A percentile compares a stretch with the other conserved stretches of the same genome.
phyloP scores from a whole-genome alignment of 35 echinoderm and acorn worm species.

The Anneissia japonica region DNA sequence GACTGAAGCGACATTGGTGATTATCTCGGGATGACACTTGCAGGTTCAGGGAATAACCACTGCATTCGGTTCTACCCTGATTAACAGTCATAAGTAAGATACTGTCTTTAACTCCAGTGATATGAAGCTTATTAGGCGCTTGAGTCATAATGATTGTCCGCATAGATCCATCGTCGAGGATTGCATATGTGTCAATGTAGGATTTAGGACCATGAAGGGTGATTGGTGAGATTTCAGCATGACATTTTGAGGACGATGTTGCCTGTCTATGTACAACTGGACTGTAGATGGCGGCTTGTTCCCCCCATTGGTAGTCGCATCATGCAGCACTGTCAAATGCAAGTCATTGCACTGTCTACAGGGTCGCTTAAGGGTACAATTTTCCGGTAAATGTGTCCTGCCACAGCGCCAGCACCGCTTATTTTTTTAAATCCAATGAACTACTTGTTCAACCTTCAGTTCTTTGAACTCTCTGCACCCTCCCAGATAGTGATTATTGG shows the following conservation, averaged over 20 bases:
- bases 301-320: not conserved
- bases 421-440: conserved; percentile 24
- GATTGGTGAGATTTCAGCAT: not conserved
- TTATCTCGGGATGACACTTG: not conserved
- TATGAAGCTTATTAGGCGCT: conserved; percentile 6
- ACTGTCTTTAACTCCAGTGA: not conserved
- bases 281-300: not conserved
- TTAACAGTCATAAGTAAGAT: conserved; percentile 9
- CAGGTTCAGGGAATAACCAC: not conserved
- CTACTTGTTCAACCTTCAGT: not conserved
- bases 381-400: not conserved
- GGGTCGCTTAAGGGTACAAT: conserved; percentile 6
- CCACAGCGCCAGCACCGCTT: too few species aligned
- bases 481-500: conserved; percentile 12
- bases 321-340: conserved; percentile 13
- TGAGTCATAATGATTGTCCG: conserved; percentile 9
- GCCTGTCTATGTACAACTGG: not conserved
- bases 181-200: not conserved
- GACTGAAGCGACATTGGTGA: not conserved
- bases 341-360: conserved; percentile 5
- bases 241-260: too few species aligned
- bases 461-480: conserved; percentile 4
- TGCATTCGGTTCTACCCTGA: not conserved
- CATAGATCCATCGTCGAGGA: conserved; percentile 24
- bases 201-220: not conserved